Conservation (phyloP, 2,797 vertebrate genomes). For the Acestrorhynchus altus region DNA sequence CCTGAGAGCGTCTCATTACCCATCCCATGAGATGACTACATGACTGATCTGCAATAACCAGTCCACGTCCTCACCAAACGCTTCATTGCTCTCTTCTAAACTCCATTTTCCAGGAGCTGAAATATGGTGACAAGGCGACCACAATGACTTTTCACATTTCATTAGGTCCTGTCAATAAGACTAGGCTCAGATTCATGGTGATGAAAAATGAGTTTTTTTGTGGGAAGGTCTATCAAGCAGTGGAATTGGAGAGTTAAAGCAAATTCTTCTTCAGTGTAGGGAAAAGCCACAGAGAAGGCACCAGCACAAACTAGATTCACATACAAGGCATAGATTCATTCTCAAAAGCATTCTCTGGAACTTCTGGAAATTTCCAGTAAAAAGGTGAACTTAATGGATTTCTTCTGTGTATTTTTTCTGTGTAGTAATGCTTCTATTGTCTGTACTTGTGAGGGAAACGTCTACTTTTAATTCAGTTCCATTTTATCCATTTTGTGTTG, state of each 20-base stretch:
- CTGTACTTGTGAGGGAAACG: too few relatives aligned
- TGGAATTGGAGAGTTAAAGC: constrained; percentile 47
- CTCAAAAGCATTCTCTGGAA: constrained; percentile 16
- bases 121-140: constrained; percentile 55
- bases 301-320: constrained; percentile 8
- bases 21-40: constrained; percentile 31
- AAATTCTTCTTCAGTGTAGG: constrained; percentile 39
- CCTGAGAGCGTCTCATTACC: constrained; percentile 35
- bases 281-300: neutral
- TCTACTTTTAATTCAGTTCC: too few relatives aligned
- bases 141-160: constrained; percentile 61
- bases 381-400: too few relatives aligned
- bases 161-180: constrained; percentile 60
- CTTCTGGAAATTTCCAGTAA: neutral
- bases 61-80: constrained; percentile 33
- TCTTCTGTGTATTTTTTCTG: too few relatives aligned
- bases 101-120: constrained; percentile 59
- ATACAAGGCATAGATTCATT: constrained; percentile 14
- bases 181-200: constrained; percentile 49
- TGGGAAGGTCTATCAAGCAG: constrained; percentile 45
- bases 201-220: constrained; percentile 49
- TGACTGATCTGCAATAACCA: constrained; percentile 45
- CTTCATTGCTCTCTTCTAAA: constrained; percentile 56
- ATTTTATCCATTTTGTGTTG: too few relatives aligned
- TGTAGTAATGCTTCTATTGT: too few relatives aligned